Conservation (phyloP, 1,140 invertebrate genomes). For the Babylonia areolata region DNA sequence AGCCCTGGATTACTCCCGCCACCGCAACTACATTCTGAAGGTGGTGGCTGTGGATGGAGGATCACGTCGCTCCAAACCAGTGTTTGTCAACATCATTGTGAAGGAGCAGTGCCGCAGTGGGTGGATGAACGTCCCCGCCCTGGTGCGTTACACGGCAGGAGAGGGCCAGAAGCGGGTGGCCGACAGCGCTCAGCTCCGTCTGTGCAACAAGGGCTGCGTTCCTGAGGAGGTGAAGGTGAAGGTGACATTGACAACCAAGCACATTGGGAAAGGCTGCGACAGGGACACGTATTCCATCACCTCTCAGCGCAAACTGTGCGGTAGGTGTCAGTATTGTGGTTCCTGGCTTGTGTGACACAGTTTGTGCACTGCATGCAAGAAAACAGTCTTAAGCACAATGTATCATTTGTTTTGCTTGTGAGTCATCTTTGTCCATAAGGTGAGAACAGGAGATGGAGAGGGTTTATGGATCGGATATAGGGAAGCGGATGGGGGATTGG, state of each 20-base stretch:
- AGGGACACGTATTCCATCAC: conserved; percentile 92
- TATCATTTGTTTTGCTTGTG: too few relatives aligned
- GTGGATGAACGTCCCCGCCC: conserved; percentile 90
- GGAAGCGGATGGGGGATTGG: too few relatives aligned
- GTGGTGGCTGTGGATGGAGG: conserved; percentile 98
- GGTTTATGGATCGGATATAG: too few relatives aligned
- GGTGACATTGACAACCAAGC: conserved; percentile 85
- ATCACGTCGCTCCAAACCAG: conserved; percentile 88
- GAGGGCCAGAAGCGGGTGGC: conserved; percentile 87
- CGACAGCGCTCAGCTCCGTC: conserved; percentile 88
- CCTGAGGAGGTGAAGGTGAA: conserved; percentile 81
- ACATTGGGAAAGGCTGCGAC: conserved; percentile 93
- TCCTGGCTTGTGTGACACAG: too few relatives aligned
- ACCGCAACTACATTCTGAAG: conserved; percentile 93
- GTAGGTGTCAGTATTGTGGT: conserved; percentile 73
- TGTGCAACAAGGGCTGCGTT: conserved; percentile 90
- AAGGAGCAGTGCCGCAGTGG: conserved; percentile 84
- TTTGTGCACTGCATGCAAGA: too few relatives aligned
- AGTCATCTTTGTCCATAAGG: too few relatives aligned
- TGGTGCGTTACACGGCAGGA: conserved; percentile 93
- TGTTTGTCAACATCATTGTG: conserved; percentile 96
- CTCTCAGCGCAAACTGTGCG: conserved; percentile 92
- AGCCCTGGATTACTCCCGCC: conserved; percentile 91
- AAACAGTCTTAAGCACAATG: too few relatives aligned
- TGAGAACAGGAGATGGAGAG: too few relatives aligned